Evolutionary conservation across 2,888 invertebrate genomes (phyloP), one percentile per base, ranked within the genome.

Genomic region (Eilema sororculum): DNA sequence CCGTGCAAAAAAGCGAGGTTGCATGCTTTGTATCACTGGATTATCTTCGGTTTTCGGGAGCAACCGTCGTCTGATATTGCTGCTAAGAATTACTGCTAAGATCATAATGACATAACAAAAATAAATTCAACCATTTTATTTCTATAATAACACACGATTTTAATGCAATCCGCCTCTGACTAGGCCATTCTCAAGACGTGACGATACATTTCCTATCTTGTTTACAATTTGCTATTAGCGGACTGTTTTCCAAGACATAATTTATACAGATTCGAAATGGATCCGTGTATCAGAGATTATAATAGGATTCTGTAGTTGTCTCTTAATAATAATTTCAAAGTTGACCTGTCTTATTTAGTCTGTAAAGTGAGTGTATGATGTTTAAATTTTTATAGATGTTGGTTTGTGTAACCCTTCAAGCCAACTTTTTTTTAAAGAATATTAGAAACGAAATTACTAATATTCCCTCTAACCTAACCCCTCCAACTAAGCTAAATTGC

Each of bases 331-430:
- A 60, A 33, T 5, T n/a, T 37, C n/a, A 33, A 30, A n/a, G 30
- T 59, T 20, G 25, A 59, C 69, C 69, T 78, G 76, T 57, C 57
- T 56, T n/a, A n/a, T 3, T 67, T 22, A 46, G 66, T 10, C 9
- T 59, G 3, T 16, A 1, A 0, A 25, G 20, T 58, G 25, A 10
- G 16, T 25, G 13, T 16, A 41, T 12, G 8, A 33, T 33, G 3
- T 33, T 33, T 33, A 33, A 33, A 33, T 33, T 33, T 33, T 33
- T 33, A 33, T 33, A 33, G 30, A 33, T 8, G 1, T 33, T 3
- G 8, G 8, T 33, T 33, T 6, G 6, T 33, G 30, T 33, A 6
- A 33, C 8, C 5, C 8, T 8, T 33, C 0, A 33, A 33, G 30
- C 30, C n/a, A n/a, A n/a, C 28, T 4, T 28, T 28, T 3, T 4